phyloP scores from a whole-genome alignment of 2,888 invertebrate genomes.

The Keiferia lycopersicella region DNA sequence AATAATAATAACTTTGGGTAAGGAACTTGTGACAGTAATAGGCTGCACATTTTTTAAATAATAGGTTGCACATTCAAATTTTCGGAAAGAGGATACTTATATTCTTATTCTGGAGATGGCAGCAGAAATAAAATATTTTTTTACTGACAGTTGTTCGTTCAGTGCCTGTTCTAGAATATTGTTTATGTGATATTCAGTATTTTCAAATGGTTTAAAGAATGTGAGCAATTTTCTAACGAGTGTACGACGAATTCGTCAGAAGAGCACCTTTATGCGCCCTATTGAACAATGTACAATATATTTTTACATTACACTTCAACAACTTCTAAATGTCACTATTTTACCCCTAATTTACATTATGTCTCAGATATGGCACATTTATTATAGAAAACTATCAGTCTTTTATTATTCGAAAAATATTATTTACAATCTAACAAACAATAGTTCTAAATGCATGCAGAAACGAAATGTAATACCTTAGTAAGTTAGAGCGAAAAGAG shows the following conservation, averaged over 20 bases:
- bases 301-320: conserved; percentile 6
- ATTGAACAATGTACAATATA: conserved; percentile 10
- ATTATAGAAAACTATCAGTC: conserved; percentile 75
- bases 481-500: no score
- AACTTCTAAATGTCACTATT: conserved; percentile 15
- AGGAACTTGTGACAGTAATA: no score
- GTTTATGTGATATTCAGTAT: neutral
- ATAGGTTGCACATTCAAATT: no score
- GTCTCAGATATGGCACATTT: conserved; percentile 72
- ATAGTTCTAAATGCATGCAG: neutral
- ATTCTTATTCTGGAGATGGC: no score
- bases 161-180: neutral
- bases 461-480: neutral
- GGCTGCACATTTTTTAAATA: no score
- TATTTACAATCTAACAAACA: conserved; percentile 29
- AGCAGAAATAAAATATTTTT: no score
- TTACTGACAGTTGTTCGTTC: no score
- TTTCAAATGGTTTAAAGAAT: neutral
- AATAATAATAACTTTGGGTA: neutral
- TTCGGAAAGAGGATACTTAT: no score
- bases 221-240: conserved; percentile 7
- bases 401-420: conserved; percentile 58
- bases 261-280: conserved; percentile 12
- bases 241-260: neutral
- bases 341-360: conserved; percentile 37